Percentiles rank a stretch among this genome's conserved stretches.
Conservation (phyloP, 2,888 invertebrate species). For the Alentia gelatinosa region DNA sequence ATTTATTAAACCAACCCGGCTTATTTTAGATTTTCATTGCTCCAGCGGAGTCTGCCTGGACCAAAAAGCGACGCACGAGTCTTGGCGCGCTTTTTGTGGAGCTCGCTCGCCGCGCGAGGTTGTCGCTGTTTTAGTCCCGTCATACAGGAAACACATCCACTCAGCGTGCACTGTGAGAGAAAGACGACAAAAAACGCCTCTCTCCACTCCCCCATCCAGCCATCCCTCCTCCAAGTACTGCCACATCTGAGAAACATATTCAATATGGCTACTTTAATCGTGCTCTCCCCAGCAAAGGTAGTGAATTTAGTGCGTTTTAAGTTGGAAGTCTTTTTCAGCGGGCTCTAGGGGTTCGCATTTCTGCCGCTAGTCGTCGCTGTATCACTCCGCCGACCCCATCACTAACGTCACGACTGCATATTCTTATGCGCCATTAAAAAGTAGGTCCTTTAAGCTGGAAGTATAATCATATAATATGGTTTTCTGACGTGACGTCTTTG, state of each 20-base stretch:
- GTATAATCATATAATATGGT: slow-evolving; percentile 7
- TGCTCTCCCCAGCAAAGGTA: background rate
- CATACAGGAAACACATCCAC: slow-evolving; percentile 28
- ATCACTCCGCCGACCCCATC: background rate
- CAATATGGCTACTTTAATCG: slow-evolving; percentile 45
- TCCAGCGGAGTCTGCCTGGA: slow-evolving; percentile 6
- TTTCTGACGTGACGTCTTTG: background rate
- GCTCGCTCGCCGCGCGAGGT: background rate
- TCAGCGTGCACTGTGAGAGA: background rate
- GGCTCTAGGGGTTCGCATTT: background rate
- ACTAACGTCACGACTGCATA: background rate
- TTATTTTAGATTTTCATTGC: slow-evolving; percentile 27
- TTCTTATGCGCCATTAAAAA: background rate
- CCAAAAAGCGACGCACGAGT: slow-evolving; percentile 12
- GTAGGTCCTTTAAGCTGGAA: background rate
- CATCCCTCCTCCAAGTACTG: background rate
- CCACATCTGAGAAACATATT: slow-evolving; percentile 48
- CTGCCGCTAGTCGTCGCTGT: background rate
- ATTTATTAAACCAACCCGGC: slow-evolving; percentile 44
- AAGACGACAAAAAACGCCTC: background rate
- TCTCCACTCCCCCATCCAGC: background rate
- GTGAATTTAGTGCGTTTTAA: slow-evolving; percentile 37
- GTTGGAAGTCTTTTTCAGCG: background rate
- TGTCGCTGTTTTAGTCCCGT: background rate
- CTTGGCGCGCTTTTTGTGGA: background rate